These are phyloP conservation scores for Lasioglossum zephyrum DNA, from an alignment of 2,888 invertebrate species.

Conservation along the genomic window DNA sequence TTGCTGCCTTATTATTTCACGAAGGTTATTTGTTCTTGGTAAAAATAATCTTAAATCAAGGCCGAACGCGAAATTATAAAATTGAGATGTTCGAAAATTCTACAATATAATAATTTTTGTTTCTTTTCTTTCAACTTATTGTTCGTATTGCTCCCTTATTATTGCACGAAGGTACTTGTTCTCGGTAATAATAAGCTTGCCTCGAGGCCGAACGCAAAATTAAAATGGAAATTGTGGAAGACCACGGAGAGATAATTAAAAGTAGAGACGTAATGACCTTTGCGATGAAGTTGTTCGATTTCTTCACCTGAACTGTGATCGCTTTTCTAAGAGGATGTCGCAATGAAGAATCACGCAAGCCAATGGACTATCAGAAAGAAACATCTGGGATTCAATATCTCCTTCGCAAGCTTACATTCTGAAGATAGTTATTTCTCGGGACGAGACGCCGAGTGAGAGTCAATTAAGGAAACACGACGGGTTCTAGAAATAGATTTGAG, in stretches of 20 bases:
- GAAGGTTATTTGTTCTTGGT: no score
- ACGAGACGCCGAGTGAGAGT: conserved; percentile 8
- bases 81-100: no score
- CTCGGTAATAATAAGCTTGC: neutral
- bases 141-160: neutral
- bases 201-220: neutral
- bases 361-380: conserved; percentile 31
- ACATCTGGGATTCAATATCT: conserved; percentile 16
- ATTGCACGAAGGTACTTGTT: no score
- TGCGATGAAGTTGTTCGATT: conserved; percentile 5
- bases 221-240: neutral
- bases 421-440: neutral
- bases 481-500: neutral
- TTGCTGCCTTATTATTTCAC: no score
- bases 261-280: neutral
- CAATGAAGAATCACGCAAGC: conserved; percentile 32
- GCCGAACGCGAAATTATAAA: no score
- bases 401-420: conserved; percentile 13
- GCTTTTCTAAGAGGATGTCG: conserved; percentile 33
- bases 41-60: no score
- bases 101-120: no score
- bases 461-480: conserved; percentile 29
- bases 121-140: no score
- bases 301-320: conserved; percentile 31
- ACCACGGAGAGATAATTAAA: neutral